Evolutionary conservation across 2,888 invertebrate species (phyloP).

Genomic region (Synergus laeviventris): DNA sequence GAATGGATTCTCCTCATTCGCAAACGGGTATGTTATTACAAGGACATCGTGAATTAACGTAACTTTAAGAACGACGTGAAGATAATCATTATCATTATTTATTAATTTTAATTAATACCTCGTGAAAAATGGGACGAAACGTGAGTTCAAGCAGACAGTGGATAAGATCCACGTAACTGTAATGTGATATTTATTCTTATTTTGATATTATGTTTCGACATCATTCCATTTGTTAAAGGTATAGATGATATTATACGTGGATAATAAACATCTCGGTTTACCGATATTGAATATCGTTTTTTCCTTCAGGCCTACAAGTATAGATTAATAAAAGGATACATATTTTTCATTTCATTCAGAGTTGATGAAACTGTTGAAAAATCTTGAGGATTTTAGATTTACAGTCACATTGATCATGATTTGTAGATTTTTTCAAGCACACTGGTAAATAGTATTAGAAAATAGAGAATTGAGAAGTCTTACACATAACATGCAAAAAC

Average conservation of each 20-base stretch:
- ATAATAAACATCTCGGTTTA: conserved; percentile 18
- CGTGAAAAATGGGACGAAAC: neutral
- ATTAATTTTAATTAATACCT: conserved; percentile 13
- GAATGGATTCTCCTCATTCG: conserved; percentile 75
- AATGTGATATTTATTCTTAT: conserved; percentile 15
- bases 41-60: conserved; percentile 17
- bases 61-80: conserved; percentile 36
- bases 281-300: neutral
- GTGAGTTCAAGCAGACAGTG: conserved; percentile 1
- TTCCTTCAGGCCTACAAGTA: neutral
- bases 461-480: no score
- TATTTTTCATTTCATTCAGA: neutral
- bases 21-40: conserved; percentile 71
- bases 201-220: neutral
- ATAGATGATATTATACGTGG: neutral
- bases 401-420: neutral
- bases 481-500: no score
- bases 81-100: conserved; percentile 36
- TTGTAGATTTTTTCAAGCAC: neutral
- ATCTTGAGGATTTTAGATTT: neutral
- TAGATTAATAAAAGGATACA: neutral
- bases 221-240: neutral
- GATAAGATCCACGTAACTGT: conserved; percentile 18
- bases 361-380: neutral
- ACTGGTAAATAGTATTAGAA: no score